A percentile compares a stretch with the other conserved stretches of the same genome.
Evolutionary conservation across 2,888 invertebrate species (phyloP).

Genomic region (Podotricha telesiphe): DNA sequence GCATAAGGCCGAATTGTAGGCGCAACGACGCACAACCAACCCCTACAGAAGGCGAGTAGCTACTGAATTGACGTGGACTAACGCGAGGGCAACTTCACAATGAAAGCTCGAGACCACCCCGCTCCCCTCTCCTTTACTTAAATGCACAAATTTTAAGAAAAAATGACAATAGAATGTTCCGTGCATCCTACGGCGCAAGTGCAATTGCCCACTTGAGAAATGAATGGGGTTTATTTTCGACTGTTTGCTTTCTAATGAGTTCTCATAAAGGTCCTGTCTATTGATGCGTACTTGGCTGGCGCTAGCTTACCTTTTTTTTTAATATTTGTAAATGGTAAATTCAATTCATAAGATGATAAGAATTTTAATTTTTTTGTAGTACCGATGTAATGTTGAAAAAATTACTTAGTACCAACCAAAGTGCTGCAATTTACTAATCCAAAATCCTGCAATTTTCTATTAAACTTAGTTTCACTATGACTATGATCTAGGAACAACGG

Average conservation of each 20-base stretch:
- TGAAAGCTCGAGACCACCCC: slow-evolving; percentile 65
- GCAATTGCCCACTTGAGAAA: slow-evolving; percentile 48
- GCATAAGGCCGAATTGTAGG: slow-evolving; percentile 26
- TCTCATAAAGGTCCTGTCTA: slow-evolving; percentile 32
- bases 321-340: slow-evolving; percentile 1
- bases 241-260: slow-evolving; percentile 54
- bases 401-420: too few relatives aligned
- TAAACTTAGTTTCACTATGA: too few relatives aligned
- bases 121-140: slow-evolving; percentile 61
- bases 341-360: background rate
- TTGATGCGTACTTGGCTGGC: slow-evolving; percentile 24
- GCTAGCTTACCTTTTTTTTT: slow-evolving; percentile 29
- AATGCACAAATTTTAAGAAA: slow-evolving; percentile 74
- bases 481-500: too few relatives aligned
- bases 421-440: too few relatives aligned
- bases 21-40: slow-evolving; percentile 56
- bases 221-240: slow-evolving; percentile 51
- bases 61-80: slow-evolving; percentile 61
- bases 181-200: slow-evolving; percentile 48
- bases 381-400: too few relatives aligned
- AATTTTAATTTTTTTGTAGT: too few relatives aligned
- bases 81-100: slow-evolving; percentile 60
- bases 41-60: slow-evolving; percentile 64
- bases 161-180: slow-evolving; percentile 63
- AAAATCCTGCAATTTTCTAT: too few relatives aligned